Conservation (phyloP, 2,888 invertebrate species). For the Ormyrus nitidulus region DNA sequence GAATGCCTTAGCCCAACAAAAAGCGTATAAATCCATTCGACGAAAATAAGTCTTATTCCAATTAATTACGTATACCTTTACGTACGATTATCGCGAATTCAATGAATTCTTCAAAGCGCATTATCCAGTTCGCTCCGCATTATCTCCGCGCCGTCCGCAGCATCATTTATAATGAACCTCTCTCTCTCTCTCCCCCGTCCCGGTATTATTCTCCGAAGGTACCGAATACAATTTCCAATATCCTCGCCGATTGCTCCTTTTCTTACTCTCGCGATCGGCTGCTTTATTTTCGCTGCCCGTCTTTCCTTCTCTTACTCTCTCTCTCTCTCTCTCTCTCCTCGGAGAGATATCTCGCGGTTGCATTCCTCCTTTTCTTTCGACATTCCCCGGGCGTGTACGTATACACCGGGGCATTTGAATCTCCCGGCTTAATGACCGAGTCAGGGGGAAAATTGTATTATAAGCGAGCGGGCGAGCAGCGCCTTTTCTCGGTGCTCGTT, state of each 20-base stretch:
- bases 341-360: constrained; percentile 9
- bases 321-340: not conserved
- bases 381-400: constrained; percentile 25
- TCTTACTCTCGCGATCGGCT: too few species aligned
- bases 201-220: not conserved
- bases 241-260: too few species aligned
- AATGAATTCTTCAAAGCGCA: not conserved
- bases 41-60: too few species aligned
- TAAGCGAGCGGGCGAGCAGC: not conserved
- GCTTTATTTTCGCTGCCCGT: not conserved
- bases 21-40: too few species aligned
- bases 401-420: constrained; percentile 15
- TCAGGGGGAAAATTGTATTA: constrained; percentile 34
- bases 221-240: too few species aligned
- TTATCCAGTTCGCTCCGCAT: not conserved
- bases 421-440: constrained; percentile 37
- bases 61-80: too few species aligned
- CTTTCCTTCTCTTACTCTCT: not conserved
- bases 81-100: not conserved
- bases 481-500: constrained; percentile 23
- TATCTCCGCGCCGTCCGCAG: too few species aligned
- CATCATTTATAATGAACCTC: not conserved
- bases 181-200: not conserved
- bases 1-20: too few species aligned
- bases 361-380: constrained; percentile 43